phyloP scores from a whole-genome alignment of 2,888 invertebrate genomes.

The Volucella inanis region DNA sequence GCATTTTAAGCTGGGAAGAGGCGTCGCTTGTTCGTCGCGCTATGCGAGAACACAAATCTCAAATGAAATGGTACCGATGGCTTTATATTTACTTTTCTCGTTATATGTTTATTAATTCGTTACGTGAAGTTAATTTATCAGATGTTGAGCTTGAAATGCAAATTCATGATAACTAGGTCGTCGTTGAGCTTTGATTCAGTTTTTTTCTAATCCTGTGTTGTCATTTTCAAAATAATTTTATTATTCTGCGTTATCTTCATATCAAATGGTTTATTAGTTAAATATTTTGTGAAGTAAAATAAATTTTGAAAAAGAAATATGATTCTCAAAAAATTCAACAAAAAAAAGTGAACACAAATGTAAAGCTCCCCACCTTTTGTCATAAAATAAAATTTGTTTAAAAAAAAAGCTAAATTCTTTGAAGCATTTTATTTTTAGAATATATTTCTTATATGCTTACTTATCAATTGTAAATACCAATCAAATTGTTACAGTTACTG shows the following conservation, averaged over 20 bases:
- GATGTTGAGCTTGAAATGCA: conserved; percentile 91
- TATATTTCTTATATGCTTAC: too few species aligned
- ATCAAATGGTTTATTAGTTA: conserved; percentile 41
- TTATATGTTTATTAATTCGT: conserved; percentile 95
- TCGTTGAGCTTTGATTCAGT: conserved; percentile 56
- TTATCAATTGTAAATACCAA: too few species aligned
- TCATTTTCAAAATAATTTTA: conserved; percentile 35
- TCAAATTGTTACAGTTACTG: too few species aligned
- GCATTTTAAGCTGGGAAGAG: conserved; percentile 87
- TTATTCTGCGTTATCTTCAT: conserved; percentile 24
- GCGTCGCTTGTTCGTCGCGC: conserved; percentile 87
- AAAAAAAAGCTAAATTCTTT: conserved; percentile 24
- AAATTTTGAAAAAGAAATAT: conserved; percentile 4
- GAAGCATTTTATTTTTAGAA: too few species aligned
- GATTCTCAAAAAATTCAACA: conserved; percentile 8
- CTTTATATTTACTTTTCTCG: conserved; percentile 94
- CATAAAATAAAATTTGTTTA: conserved; percentile 72
- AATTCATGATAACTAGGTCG: conserved; percentile 84
- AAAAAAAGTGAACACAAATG: conserved; percentile 43
- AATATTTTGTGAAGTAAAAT: conserved; percentile 17
- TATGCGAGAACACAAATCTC: conserved; percentile 94
- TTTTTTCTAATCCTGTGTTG: conserved; percentile 58
- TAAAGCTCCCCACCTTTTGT: conserved; percentile 74
- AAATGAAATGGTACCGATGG: conserved; percentile 96
- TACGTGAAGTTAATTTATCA: conserved; percentile 89